A percentile compares a stretch with the other conserved stretches of the same genome.
Conservation (phyloP, 2,113 vertebrate species). For the Chaenogobius annularis region DNA sequence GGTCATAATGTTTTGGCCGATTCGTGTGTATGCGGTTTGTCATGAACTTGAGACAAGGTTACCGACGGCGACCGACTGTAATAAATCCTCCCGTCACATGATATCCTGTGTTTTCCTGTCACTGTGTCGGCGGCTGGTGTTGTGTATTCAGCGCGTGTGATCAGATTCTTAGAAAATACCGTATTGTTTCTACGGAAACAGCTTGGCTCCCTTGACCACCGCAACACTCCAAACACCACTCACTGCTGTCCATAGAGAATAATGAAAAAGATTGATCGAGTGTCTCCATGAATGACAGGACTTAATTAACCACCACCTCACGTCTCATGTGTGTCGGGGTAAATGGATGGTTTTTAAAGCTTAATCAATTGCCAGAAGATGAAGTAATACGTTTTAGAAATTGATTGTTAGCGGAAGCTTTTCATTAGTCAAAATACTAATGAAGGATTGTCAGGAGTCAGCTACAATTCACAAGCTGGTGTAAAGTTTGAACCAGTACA, state of each 20-base stretch:
- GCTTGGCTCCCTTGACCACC: slow-evolving; percentile 11
- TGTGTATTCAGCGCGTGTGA: slow-evolving; percentile 28
- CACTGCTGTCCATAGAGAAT: slow-evolving; percentile 17
- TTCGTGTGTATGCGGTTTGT: neutral
- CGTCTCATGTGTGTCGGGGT: slow-evolving; percentile 9
- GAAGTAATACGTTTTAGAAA: neutral
- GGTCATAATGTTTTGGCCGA: neutral
- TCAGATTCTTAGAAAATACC: slow-evolving; percentile 33
- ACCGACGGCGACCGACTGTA: neutral
- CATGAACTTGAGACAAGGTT: slow-evolving; percentile 6
- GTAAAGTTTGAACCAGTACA: too few relatives aligned
- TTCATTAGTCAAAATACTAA: neutral
- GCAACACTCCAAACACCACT: neutral
- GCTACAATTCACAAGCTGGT: neutral
- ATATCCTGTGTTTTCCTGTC: slow-evolving; percentile 18
- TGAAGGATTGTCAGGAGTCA: neutral
- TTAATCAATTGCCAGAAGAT: neutral
- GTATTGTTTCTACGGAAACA: slow-evolving; percentile 47
- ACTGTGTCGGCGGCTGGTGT: neutral
- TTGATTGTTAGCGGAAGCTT: neutral
- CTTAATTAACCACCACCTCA: slow-evolving; percentile 28
- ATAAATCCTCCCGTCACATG: slow-evolving; percentile 12
- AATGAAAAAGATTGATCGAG: slow-evolving; percentile 37
- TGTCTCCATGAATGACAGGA: slow-evolving; percentile 28
- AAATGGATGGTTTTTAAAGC: neutral